These are phyloP conservation scores for Caenorhabditis sp. DNA, from an alignment of 2,888 invertebrate species.

Conservation along the genomic window DNA sequence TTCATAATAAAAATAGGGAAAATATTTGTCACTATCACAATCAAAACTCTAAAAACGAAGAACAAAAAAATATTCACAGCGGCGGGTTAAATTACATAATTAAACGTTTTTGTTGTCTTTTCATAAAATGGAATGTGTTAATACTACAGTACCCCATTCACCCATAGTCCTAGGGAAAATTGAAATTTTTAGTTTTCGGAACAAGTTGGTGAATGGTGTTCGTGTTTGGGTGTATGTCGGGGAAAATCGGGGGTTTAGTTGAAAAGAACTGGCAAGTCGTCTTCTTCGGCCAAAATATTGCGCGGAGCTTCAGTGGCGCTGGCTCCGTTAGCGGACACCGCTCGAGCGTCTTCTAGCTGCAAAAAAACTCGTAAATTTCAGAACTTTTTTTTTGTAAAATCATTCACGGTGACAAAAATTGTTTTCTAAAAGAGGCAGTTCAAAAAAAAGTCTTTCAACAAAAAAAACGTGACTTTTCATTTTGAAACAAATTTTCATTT, in stretches of 20 bases:
- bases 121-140: not conserved
- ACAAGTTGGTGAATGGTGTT: not conserved
- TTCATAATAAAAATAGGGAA: too few species aligned
- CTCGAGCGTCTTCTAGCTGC: conserved; percentile 22
- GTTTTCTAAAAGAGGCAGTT: too few species aligned
- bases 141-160: too few species aligned
- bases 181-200: not conserved
- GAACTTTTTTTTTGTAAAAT: too few species aligned
- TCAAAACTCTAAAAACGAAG: too few species aligned
- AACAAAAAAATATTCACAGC: too few species aligned
- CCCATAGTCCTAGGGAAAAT: too few species aligned
- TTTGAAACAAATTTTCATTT: too few species aligned
- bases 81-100: not conserved
- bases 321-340: not conserved
- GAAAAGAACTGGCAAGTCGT: conserved; percentile 68
- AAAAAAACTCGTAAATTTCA: conserved; percentile 3
- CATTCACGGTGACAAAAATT: too few species aligned
- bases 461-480: too few species aligned
- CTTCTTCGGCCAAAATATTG: conserved; percentile 64
- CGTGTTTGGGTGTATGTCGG: not conserved
- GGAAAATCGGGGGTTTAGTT: conserved; percentile 24
- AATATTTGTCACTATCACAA: too few species aligned
- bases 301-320: conserved; percentile 37
- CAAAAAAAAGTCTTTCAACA: too few species aligned
- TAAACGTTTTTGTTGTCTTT: not conserved